Base-by-base conservation (phyloP, 2,888 invertebrate genomes). In the Chelonus formosanus region DNA sequence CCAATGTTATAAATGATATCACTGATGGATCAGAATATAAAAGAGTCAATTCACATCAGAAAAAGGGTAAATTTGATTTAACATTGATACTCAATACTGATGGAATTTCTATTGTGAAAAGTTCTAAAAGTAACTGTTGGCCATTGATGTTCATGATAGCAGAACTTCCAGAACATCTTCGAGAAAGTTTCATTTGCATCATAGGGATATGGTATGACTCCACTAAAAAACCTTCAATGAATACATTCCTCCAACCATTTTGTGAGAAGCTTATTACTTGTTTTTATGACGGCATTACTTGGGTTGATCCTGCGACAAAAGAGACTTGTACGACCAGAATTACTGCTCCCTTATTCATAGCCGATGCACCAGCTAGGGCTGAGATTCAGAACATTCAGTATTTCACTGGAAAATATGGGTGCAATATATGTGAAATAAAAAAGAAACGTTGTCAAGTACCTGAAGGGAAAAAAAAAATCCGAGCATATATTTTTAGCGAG, bases 361-460 rank as follows among this genome's bases (percentile, higher is more conserved):
- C 70, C 54, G 67, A 68, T 67, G 66, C 67, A 52, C 64, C 66
- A 31, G 67, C 64, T 5, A 56, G 67, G 55, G 67, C 68, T 34
- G 31, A 66, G 59, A 44, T 70, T 63, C 67, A 70, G 63, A 65
- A 67, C 54, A 65, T 67, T 47, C 10, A 40, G 35, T 55, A 61
- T 53, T 69, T 67, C 40, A 71, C 69, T 61, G 69, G 67, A 31
- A 35, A 50, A 52, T 66, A 69, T 44, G 71, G 71, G 6, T 71
- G 63, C 48, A 66, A 66, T 63, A 62, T 70, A 50, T 70, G 70
- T 52, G 65, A 69, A 60, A 69, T 70, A 31, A 10, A 31, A 31
- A 50, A 4, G 6, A 31, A 31, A 50, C 50, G 50, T 7, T 10
- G 31, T 10, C 6, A 50, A 50, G 31, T 31, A 31, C 10, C 20